Evolutionary conservation across 2,113 vertebrate species (phyloP).

Genomic region (Sceloporus tristichus): DNA sequence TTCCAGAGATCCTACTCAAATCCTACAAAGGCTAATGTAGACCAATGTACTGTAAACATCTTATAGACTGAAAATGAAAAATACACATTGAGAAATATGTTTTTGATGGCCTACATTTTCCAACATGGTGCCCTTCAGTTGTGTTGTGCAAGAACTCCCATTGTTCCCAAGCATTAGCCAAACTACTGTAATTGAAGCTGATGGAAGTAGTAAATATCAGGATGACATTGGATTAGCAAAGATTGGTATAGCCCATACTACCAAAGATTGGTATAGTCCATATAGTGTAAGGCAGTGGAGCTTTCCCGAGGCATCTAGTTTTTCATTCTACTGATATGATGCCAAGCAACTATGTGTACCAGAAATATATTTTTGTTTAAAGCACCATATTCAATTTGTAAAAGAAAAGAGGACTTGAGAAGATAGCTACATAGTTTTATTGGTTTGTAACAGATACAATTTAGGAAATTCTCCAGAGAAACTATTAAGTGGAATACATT

Average conservation of each 20-base stretch:
- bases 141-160: not conserved
- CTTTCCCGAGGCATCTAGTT: not conserved
- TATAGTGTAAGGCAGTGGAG: not conserved
- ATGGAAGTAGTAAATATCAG: not conserved
- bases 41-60: not conserved
- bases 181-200: no score
- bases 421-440: constrained; percentile 60
- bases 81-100: no score
- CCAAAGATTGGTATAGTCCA: not conserved
- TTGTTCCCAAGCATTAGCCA: not conserved
- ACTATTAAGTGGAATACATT: constrained; percentile 62
- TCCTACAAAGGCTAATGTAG: not conserved
- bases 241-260: not conserved
- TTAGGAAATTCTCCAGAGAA: constrained; percentile 69
- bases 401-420: constrained; percentile 26
- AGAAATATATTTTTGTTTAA: not conserved
- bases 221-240: not conserved
- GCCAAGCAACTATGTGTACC: not conserved
- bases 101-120: not conserved
- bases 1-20: not conserved
- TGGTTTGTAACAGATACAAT: constrained; percentile 67
- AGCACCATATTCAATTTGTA: not conserved
- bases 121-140: not conserved
- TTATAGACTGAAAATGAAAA: no score
- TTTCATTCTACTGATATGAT: constrained; percentile 4